Percentiles rank a stretch among this genome's conserved stretches.
Conservation (phyloP, 1,140 invertebrate species). For the Maniola jurtina region DNA sequence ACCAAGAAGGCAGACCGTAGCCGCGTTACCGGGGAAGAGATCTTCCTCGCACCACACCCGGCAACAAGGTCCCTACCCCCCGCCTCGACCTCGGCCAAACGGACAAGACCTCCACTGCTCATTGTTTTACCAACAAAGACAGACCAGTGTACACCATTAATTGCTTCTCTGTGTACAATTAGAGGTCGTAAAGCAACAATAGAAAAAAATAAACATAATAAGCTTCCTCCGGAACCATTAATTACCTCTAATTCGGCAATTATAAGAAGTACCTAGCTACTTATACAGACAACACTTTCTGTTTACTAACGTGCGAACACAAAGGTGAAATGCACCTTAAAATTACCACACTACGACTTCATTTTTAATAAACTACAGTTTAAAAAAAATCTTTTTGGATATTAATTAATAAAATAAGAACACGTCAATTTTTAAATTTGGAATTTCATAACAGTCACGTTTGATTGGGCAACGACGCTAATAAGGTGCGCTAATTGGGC, state of each 20-base stretch:
- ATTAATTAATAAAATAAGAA: no score
- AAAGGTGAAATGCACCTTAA: neutral
- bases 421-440: neutral
- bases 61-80: no score
- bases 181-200: neutral
- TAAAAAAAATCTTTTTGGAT: neutral
- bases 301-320: neutral
- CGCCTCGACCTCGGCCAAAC: no score
- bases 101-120: no score
- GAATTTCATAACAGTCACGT: conserved; percentile 7
- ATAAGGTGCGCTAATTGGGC: conserved; percentile 34
- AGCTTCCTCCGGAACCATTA: neutral
- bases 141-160: no score
- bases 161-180: neutral
- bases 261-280: neutral
- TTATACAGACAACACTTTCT: neutral
- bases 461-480: conserved; percentile 33
- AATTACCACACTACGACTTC: neutral
- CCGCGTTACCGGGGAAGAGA: no score
- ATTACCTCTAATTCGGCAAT: neutral
- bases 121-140: no score
- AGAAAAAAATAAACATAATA: neutral
- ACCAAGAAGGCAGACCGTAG: no score
- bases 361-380: neutral
- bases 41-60: no score